These are phyloP conservation scores for Hyposoter dolosus DNA, from an alignment of 2,888 invertebrate species.

Conservation along the genomic window DNA sequence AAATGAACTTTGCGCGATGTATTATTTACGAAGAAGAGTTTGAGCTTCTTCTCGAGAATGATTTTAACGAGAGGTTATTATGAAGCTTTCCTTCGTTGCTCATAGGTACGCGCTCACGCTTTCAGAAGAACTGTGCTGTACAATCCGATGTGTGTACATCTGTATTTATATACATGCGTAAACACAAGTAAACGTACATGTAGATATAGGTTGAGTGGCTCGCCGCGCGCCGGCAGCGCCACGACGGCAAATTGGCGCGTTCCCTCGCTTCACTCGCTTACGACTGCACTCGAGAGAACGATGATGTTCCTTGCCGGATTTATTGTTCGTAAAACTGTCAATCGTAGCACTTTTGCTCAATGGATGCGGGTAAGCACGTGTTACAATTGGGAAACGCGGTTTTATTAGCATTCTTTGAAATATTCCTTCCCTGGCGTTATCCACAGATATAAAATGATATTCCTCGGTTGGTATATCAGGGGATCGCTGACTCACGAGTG, in stretches of 20 bases:
- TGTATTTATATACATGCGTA: neutral
- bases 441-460: neutral
- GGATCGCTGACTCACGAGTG: constrained; percentile 5
- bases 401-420: constrained; percentile 64
- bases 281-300: constrained; percentile 42
- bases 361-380: neutral
- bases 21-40: neutral
- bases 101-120: constrained; percentile 29
- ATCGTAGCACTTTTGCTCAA: constrained; percentile 25
- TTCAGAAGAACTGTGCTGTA: neutral
- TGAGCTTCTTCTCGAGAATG: neutral
- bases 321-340: constrained; percentile 19
- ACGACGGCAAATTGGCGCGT: constrained; percentile 59
- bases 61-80: neutral
- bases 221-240: constrained; percentile 67
- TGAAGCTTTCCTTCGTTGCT: neutral
- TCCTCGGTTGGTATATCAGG: neutral
- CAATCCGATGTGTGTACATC: neutral
- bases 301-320: constrained; percentile 39
- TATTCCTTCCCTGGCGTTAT: neutral
- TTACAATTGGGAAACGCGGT: constrained; percentile 26
- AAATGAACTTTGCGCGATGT: neutral
- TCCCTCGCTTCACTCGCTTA: constrained; percentile 56
- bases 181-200: neutral
- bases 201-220: constrained; percentile 37